Evolutionary conservation across 2,797 vertebrate genomes (phyloP).

Genomic region (Kryptolebias ocellatus): DNA sequence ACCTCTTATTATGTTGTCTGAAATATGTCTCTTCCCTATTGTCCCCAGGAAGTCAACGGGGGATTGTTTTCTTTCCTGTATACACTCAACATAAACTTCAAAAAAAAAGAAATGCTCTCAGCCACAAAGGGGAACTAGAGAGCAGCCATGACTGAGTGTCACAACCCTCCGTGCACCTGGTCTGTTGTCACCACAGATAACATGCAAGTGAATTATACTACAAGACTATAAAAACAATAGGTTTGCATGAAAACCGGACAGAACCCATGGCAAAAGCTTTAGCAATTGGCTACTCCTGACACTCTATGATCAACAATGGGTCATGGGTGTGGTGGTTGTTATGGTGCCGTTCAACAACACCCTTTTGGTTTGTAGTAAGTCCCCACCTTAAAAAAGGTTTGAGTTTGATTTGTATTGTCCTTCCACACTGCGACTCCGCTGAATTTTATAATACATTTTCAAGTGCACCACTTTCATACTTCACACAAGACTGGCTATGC

Average conservation of each 20-base stretch:
- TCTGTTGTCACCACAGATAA: neutral
- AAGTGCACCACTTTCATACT: neutral
- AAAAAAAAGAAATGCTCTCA: conserved; percentile 11
- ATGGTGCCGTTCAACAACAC: conserved; percentile 37
- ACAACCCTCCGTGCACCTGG: neutral
- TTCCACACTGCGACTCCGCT: neutral
- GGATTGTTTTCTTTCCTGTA: conserved; percentile 30
- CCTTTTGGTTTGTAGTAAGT: conserved; percentile 36
- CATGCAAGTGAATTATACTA: conserved; percentile 23
- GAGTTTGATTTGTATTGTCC: conserved; percentile 26
- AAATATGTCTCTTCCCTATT: conserved; percentile 6
- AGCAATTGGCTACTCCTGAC: conserved; percentile 20
- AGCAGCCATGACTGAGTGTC: conserved; percentile 2
- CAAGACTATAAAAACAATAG: conserved; percentile 1
- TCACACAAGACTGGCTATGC: conserved; percentile 1
- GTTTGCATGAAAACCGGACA: conserved; percentile 2
- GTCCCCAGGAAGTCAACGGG: conserved; percentile 8
- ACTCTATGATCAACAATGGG: conserved; percentile 60
- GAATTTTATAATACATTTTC: neutral
- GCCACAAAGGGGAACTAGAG: conserved; percentile 6
- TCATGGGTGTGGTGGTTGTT: conserved; percentile 40
- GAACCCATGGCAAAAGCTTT: conserved; percentile 7
- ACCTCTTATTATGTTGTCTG: conserved; percentile 2
- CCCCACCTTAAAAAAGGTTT: conserved; percentile 26
- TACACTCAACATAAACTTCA: conserved; percentile 27